Percentiles rank a stretch among this genome's conserved stretches.
Evolutionary conservation across 2,113 vertebrate species (phyloP).

Genomic region (Clarias gariepinus): DNA sequence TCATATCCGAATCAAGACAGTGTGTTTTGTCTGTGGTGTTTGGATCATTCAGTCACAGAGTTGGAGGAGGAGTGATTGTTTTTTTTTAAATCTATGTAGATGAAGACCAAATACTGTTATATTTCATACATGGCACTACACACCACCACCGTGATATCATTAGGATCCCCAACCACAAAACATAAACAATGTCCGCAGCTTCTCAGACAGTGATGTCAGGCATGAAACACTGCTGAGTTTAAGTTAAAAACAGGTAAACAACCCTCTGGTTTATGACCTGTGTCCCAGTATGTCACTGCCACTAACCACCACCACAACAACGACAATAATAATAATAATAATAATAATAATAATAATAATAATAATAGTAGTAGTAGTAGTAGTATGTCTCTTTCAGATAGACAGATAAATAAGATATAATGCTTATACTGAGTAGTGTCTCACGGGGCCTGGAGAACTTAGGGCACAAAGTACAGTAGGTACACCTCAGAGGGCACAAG

Average conservation of each 20-base stretch:
- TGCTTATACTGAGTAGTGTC: too few species aligned
- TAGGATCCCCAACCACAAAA: conserved; percentile 21
- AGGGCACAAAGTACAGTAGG: too few species aligned
- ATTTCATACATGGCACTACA: neutral
- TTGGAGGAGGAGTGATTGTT: neutral
- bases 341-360: neutral
- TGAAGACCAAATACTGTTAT: conserved; percentile 19
- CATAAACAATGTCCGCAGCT: conserved; percentile 1
- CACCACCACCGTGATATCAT: conserved; percentile 3
- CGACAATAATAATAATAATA: neutral
- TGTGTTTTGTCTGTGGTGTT: conserved; percentile 27
- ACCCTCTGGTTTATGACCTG: neutral
- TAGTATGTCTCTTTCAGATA: neutral
- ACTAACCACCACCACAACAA: neutral
- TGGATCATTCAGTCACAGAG: conserved; percentile 2
- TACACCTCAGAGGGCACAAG: too few species aligned
- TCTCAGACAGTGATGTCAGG: neutral
- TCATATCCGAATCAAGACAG: conserved; percentile 17
- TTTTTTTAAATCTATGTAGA: neutral
- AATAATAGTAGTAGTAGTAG: neutral
- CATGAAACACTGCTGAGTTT: neutral
- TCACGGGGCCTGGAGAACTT: too few species aligned
- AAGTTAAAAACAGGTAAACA: neutral
- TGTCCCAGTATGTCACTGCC: neutral
- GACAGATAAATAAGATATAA: neutral